A percentile compares a stretch with the other conserved stretches of the same genome.
Conservation (phyloP, 2,797 vertebrate genomes). For the Silurus lanzhouensis region DNA sequence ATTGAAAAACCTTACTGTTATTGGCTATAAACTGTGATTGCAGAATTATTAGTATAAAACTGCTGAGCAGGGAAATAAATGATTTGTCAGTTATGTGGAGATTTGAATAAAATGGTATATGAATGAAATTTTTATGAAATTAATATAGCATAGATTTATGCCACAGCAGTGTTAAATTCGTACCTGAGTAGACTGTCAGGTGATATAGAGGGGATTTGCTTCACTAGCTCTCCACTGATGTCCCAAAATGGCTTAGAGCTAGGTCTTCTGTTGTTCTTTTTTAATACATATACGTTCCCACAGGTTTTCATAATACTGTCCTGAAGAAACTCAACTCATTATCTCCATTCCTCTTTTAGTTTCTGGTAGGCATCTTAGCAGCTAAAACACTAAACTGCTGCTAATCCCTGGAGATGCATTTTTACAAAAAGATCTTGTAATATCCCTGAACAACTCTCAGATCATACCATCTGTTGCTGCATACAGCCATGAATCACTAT, state of each 20-base stretch:
- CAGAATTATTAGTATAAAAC: slow-evolving; percentile 16
- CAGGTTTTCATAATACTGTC: not conserved
- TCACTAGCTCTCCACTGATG: not conserved
- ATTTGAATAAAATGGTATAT: not conserved
- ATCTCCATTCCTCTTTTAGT: no score
- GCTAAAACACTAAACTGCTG: no score
- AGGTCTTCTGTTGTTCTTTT: not conserved
- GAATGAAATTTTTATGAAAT: not conserved
- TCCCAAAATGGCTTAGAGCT: not conserved
- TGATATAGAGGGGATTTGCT: not conserved
- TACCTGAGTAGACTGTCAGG: not conserved
- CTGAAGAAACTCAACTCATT: not conserved
- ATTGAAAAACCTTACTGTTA: slow-evolving; percentile 30
- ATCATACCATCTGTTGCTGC: no score
- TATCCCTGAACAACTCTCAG: no score
- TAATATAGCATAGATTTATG: not conserved
- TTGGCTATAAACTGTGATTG: slow-evolving; percentile 33
- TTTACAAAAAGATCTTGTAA: no score
- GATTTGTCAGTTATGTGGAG: not conserved
- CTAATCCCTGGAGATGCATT: no score
- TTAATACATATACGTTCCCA: not conserved
- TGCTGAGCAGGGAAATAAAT: not conserved
- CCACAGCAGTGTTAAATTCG: not conserved
- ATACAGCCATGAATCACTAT: no score
- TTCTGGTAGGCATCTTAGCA: no score